Conservation (phyloP, 2,797 vertebrate genomes). For the Scleropages formosus region DNA sequence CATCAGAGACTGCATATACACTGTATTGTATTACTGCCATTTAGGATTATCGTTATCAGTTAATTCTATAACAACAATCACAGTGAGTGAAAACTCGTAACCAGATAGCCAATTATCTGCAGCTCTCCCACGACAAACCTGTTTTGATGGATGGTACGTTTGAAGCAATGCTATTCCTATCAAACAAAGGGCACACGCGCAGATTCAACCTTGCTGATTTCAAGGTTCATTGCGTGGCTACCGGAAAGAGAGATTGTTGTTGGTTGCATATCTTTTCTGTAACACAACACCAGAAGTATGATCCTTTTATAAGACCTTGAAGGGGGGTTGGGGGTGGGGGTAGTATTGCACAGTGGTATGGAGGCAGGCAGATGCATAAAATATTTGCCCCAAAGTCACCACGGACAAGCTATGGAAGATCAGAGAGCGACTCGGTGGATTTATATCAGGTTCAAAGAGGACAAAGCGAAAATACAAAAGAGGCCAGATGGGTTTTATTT, state of each 20-base stretch:
- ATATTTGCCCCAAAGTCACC: constrained; percentile 27
- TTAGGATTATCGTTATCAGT: background rate
- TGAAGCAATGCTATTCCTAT: constrained; percentile 47
- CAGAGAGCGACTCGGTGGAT: background rate
- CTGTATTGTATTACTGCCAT: background rate
- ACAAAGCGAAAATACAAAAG: constrained; percentile 19
- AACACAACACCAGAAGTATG: constrained; percentile 38
- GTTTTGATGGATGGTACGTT: constrained; percentile 42
- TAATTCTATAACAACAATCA: constrained; percentile 15
- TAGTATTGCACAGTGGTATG: constrained; percentile 5
- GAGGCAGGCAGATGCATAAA: constrained; percentile 37
- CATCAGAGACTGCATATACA: background rate
- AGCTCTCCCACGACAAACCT: constrained; percentile 25
- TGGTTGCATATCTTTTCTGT: constrained; percentile 46
- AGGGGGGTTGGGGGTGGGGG: background rate
- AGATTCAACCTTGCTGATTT: constrained; percentile 53
- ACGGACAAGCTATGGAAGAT: background rate
- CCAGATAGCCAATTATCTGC: constrained; percentile 37
- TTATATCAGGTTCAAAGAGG: constrained; percentile 21
- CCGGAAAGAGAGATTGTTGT: constrained; percentile 48
- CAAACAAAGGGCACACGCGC: constrained; percentile 34
- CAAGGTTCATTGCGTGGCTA: constrained; percentile 49
- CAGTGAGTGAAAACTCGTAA: constrained; percentile 36
- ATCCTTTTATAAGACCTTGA: constrained; percentile 44
- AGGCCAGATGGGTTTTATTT: constrained; percentile 29